A percentile compares a stretch with the other conserved stretches of the same genome.
These are phyloP conservation scores for Tupaia tana DNA, from an alignment of 2,113 vertebrate species.

Conservation along the genomic window DNA sequence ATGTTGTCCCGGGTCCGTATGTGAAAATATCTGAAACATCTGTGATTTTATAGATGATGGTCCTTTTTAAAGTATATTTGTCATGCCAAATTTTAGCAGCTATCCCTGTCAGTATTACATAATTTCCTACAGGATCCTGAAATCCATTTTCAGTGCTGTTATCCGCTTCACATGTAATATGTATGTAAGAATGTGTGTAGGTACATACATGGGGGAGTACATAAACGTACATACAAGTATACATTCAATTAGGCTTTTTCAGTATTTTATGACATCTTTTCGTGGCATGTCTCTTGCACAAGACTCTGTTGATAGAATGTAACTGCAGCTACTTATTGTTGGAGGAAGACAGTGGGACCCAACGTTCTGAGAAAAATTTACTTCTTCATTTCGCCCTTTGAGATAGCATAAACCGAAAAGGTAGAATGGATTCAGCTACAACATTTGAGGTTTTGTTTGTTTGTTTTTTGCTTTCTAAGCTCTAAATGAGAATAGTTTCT, in stretches of 20 bases:
- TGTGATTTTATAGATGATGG: background rate
- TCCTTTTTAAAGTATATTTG: background rate
- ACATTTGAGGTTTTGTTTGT: background rate
- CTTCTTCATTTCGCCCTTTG: background rate
- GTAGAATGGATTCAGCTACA: background rate
- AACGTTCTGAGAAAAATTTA: background rate
- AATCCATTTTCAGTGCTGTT: constrained; percentile 24
- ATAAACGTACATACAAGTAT: background rate
- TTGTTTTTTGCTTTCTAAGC: constrained; percentile 36
- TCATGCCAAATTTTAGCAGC: background rate
- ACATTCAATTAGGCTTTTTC: background rate
- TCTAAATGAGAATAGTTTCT: constrained; percentile 26
- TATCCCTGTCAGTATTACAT: background rate
- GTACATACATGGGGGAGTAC: background rate
- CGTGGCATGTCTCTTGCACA: background rate
- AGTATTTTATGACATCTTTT: background rate
- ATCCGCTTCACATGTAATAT: background rate
- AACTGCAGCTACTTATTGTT: background rate
- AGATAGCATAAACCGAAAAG: background rate
- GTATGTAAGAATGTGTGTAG: background rate
- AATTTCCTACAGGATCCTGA: background rate
- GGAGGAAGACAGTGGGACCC: background rate
- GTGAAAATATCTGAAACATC: background rate
- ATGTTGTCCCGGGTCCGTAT: background rate
- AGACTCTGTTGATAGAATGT: background rate